Base-by-base conservation (phyloP, 1,140 invertebrate species). In the Drosophila fuyamai region DNA sequence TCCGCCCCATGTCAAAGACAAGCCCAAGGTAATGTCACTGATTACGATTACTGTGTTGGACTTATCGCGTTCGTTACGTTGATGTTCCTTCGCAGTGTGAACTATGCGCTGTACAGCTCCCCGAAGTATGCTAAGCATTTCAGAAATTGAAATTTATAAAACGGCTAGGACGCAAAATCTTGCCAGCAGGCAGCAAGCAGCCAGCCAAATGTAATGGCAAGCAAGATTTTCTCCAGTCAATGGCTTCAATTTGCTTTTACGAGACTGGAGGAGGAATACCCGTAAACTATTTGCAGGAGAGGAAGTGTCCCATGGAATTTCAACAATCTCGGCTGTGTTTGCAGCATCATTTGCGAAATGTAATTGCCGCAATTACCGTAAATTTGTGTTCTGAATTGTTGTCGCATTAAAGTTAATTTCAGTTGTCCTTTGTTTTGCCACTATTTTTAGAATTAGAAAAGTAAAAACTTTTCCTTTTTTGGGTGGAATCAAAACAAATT, bases 121-220 rank as follows among this genome's bases (percentile, higher is more conserved):
- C 82, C 27, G 44, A 59, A 83, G 84, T 81, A 89, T 89, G 84
- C 84, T 84, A 84, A 84, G 44, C 80, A 84, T 89, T 89, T 81
- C 54, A 84, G 80, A 89, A 89, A 89, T 89, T 89, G 84, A 89
- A 89, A 89, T 89, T 89, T 89, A 89, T 84, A 89, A 89, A 81
- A 79, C 43, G 36, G 54, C 57, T 23, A 43, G 56, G 54, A 48
- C 27, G 44, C 53, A 55, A 38, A 72, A 48, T 8, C 54, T 41
- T 47, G 47, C 27, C 35, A 38, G 41, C 23, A 61, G 71, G 60
- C 74, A 76, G 56, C 41, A 67, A 61, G 41, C 44, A 68, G 75
- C 60, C 51, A 36, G 57, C 63, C 75, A 58, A 85, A 81, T 78
- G 48, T 51, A 35, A 35, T 51, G 76, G 48, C 67, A 74, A 61